phyloP scores from a whole-genome alignment of 2,888 invertebrate species.

The Aricia artaxerxes region DNA sequence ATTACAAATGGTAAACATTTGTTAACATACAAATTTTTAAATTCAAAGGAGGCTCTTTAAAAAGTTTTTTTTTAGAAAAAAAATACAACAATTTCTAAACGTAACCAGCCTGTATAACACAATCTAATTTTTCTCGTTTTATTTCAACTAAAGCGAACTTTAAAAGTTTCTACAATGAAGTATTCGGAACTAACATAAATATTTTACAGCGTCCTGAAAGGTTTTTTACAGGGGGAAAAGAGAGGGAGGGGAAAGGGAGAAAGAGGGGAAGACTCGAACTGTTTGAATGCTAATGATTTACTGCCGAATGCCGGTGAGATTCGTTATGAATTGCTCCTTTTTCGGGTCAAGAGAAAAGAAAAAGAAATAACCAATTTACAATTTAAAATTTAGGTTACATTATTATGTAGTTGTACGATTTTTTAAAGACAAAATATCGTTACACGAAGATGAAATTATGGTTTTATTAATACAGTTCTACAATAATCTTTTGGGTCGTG shows the following conservation, averaged over 20 bases:
- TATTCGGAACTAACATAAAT: background rate
- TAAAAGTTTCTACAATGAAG: background rate
- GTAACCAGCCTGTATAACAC: background rate
- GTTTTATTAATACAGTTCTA: too few relatives aligned
- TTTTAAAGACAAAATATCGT: too few relatives aligned
- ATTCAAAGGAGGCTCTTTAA: too few relatives aligned
- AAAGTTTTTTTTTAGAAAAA: too few relatives aligned
- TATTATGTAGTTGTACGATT: too few relatives aligned
- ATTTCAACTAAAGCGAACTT: background rate
- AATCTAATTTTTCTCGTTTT: background rate
- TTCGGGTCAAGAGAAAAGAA: background rate
- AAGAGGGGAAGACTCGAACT: background rate
- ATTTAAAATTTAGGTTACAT: background rate
- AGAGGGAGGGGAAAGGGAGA: background rate
- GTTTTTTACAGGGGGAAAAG: background rate
- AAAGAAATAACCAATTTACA: background rate
- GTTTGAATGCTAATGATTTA: conserved; percentile 4
- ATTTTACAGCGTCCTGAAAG: conserved; percentile 13
- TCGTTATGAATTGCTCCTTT: background rate
- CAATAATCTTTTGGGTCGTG: too few relatives aligned
- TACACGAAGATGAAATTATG: too few relatives aligned
- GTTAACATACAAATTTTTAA: too few relatives aligned
- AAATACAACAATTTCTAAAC: background rate
- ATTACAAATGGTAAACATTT: too few relatives aligned
- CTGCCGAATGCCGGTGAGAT: background rate